Base-by-base conservation (phyloP, 2,888 invertebrate species). In the Tipula lateralis region DNA sequence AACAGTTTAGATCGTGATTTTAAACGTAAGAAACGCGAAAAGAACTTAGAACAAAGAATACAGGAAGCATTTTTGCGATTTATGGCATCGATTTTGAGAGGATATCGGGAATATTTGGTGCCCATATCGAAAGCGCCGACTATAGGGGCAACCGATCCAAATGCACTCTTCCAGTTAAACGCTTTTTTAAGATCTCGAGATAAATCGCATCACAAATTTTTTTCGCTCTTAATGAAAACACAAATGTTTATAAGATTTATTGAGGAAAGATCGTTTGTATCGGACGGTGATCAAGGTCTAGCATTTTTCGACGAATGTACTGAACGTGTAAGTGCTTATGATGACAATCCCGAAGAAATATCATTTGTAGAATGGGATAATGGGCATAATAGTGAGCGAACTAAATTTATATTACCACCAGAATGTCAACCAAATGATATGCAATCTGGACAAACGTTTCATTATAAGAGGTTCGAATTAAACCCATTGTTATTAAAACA, bases 171-270 rank as follows among this genome's bases (percentile, higher is more conserved):
- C 90, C 97, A 99, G 90, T 93, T 99, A 89, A 95, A 95, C 88
- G 95, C 95, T 34, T 99, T 99, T 90, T 89, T 97, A 81, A 92
- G 95, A 86, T 97, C 97, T 16, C 92, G 97, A 84, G 98, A 98
- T 90, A 97, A 96, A 93, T 92, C 94, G 24, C 94, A 96, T 88
- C 95, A 95, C 85, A 95, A 97, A 89, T 99, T 99, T 92, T 99
- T 96, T 91, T 93, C 94, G 36, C 92, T 96, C 87, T 91, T 98
- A 89, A 95, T 97, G 93, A 95, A 94, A 87, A 99, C 99, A 0
- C 99, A 99, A 91, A 97, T 97, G 96, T 99, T 99, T 91, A 97
- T 97, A 86, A 94, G 98, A 84, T 99, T 99, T 90, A 99, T 99
- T 86, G 99, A 99, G 90, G 99, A 99, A 90, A 93, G 99, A 24